These are phyloP conservation scores for Chouioia cunea DNA, from an alignment of 2,888 invertebrate species.

Conservation along the genomic window DNA sequence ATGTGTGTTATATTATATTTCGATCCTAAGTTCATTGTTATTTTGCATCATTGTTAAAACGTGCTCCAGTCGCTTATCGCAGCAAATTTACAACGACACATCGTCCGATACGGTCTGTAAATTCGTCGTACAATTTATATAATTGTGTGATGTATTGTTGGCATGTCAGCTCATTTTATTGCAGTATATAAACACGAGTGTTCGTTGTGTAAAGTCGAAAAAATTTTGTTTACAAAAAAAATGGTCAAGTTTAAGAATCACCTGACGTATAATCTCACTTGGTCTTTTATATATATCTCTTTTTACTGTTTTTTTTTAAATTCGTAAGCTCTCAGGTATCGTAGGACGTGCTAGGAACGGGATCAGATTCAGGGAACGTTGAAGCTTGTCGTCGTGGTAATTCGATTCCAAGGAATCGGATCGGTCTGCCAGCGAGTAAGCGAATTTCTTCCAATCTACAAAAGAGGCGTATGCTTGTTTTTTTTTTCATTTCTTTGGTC, in stretches of 20 bases:
- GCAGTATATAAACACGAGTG: neutral
- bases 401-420: constrained; percentile 24
- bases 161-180: constrained; percentile 7
- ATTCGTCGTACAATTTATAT: constrained; percentile 10
- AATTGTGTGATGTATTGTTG: constrained; percentile 10
- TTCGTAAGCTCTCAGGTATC: constrained; percentile 45
- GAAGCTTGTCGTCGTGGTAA: constrained; percentile 23
- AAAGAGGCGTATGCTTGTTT: constrained; percentile 25
- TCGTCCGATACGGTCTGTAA: constrained; percentile 1
- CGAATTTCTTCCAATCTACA: constrained; percentile 36
- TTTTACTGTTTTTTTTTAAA: constrained; percentile 16
- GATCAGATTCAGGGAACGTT: constrained; percentile 34
- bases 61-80: constrained; percentile 18
- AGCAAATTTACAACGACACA: constrained; percentile 2
- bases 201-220: neutral
- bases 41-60: constrained; percentile 16
- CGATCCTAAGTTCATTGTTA: neutral
- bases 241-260: constrained; percentile 38
- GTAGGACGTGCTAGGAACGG: constrained; percentile 46
- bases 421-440: constrained; percentile 10
- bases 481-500: constrained; percentile 24
- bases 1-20: constrained; percentile 20
- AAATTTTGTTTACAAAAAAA: constrained; percentile 23
- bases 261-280: constrained; percentile 40
- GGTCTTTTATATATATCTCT: constrained; percentile 14